These are phyloP conservation scores for Pterois miles DNA, from an alignment of 2,797 vertebrate genomes.

Conservation along the genomic window DNA sequence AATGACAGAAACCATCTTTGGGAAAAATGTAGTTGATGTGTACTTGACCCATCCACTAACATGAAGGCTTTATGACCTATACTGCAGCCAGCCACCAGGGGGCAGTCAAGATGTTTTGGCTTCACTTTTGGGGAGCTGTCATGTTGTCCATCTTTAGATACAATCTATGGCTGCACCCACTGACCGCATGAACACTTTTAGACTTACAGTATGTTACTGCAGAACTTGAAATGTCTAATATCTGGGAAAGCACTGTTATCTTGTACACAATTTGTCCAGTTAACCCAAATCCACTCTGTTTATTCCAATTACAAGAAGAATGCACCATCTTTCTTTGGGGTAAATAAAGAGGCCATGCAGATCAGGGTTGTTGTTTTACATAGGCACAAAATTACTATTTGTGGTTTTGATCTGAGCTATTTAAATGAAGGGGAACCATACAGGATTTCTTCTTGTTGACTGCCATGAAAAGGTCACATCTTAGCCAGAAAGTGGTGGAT, in stretches of 20 bases:
- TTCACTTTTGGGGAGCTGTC: too few relatives aligned
- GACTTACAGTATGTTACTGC: background rate
- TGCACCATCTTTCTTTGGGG: constrained; percentile 4
- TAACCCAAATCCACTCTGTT: constrained; percentile 14
- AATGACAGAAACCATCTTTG: too few relatives aligned
- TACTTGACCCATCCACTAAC: too few relatives aligned
- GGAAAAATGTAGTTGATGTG: too few relatives aligned
- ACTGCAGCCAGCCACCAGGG: too few relatives aligned
- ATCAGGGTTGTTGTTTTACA: background rate
- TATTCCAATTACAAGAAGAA: constrained; percentile 37
- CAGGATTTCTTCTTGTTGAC: background rate
- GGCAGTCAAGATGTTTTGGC: too few relatives aligned
- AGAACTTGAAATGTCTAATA: constrained; percentile 17
- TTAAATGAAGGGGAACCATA: background rate
- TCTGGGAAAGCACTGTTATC: background rate
- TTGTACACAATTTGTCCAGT: constrained; percentile 12
- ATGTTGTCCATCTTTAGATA: too few relatives aligned
- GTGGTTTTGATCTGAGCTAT: background rate
- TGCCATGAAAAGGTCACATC: background rate
- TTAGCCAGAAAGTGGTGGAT: background rate
- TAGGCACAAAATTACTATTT: constrained; percentile 4
- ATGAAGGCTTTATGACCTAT: too few relatives aligned
- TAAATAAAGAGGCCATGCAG: constrained; percentile 49
- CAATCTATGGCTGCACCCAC: background rate
- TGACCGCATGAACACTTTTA: background rate